A percentile compares a stretch with the other conserved stretches of the same genome.
Conservation (phyloP, 1,140 invertebrate genomes). For the Melanaphis sacchari region DNA sequence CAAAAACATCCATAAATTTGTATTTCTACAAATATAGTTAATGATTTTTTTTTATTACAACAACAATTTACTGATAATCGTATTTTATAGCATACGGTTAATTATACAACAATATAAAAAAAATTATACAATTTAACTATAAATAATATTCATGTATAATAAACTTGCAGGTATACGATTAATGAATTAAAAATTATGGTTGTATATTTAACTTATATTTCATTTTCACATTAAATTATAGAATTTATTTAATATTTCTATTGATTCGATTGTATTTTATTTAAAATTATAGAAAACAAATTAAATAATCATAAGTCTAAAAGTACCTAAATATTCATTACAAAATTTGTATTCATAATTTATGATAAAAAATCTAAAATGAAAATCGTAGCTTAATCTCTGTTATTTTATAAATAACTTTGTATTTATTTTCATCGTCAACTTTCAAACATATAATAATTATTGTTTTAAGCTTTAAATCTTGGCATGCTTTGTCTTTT, state of each 20-base stretch:
- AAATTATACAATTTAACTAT: too few species aligned
- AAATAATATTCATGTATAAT: neutral
- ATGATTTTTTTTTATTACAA: too few species aligned
- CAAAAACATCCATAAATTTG: too few species aligned
- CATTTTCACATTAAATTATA: neutral
- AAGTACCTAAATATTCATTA: neutral
- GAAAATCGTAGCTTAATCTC: neutral
- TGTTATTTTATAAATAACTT: neutral
- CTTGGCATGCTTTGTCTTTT: neutral
- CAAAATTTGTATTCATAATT: neutral
- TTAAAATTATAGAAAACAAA: neutral
- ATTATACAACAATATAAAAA: neutral
- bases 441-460: conserved; percentile 19
- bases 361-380: neutral
- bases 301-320: neutral
- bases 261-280: neutral
- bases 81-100: neutral
- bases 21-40: too few species aligned
- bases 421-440: neutral
- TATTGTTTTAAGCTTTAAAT: conserved; percentile 36
- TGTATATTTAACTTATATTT: neutral
- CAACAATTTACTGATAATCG: neutral
- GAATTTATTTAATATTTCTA: neutral
- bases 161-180: neutral
- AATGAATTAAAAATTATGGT: neutral